Evolutionary conservation across 2,888 invertebrate species (phyloP), one percentile per base, ranked within the genome.

Genomic region (Nezara viridula): DNA sequence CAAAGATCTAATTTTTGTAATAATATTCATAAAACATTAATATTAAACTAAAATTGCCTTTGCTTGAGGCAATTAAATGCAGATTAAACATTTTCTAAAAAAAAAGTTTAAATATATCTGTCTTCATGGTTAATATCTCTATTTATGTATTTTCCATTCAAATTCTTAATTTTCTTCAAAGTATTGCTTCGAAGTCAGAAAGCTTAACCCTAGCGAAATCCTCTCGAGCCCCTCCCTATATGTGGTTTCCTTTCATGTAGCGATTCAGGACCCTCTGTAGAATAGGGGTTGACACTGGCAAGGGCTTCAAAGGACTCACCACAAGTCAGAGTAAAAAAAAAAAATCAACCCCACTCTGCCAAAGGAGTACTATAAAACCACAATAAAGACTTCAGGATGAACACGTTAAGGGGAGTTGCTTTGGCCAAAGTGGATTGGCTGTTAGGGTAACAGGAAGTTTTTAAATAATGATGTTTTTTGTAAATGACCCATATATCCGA

Each of bases 181-280:
- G 66, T 32, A 66, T 66, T 32, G 32, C 66, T 66, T 6, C 32
- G 19, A 19, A 66, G 66, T 9, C 16, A 32, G 66, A 32, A 66
- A 66, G 66, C 66, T 66, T 66, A n/a, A 66, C 19, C 19, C 14
- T 66, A 16, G 16, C 32, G 32, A 66, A 66, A 66, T 66, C 66
- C 66, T 66, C 66, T 32, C 5, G 19, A 32, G 66, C 6, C 66
- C 27, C n/a, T n/a, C n/a, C 60, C 32, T 66, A 66, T 32, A 66
- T 66, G 66, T 66, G 66, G 66, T 66, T 66, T 66, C 66, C 66
- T 66, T 66, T 66, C 66, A 66, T 66, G 66, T 66, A 66, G 66
- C 27, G 66, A 66, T 66, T 66, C 66, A 32, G 66, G 32, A 32
- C 16, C 66, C 66, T 66, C 10, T 66, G 66, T 32, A 32, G 66